phyloP scores from a whole-genome alignment of 2,113 vertebrate species.

The Ciconia maguari region DNA sequence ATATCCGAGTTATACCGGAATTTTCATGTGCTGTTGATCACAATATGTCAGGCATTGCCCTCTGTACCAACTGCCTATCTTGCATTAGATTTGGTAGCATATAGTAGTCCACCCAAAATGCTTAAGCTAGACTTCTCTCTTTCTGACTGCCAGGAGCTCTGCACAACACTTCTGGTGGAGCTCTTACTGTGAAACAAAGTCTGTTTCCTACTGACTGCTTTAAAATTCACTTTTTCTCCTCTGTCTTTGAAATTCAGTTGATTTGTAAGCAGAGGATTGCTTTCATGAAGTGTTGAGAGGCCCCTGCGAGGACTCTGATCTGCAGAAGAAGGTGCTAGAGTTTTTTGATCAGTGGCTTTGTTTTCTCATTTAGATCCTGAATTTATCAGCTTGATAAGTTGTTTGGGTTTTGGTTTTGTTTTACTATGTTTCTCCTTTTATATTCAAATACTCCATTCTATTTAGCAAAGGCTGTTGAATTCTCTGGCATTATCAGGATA shows the following conservation, averaged over 20 bases:
- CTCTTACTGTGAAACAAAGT: neutral
- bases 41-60: rapidly evolving
- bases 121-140: neutral
- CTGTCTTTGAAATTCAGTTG: neutral
- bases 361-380: neutral
- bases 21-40: neutral
- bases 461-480: neutral
- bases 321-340: neutral
- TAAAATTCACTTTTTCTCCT: conserved; percentile 11
- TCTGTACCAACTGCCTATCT: neutral
- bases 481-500: neutral
- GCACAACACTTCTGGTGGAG: neutral
- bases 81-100: neutral
- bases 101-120: neutral
- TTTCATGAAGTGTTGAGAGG: conserved; percentile 11
- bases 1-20: rapidly evolving
- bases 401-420: neutral
- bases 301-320: neutral
- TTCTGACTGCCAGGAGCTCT: neutral
- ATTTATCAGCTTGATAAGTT: neutral
- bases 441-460: neutral
- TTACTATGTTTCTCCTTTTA: neutral
- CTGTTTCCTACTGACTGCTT: neutral
- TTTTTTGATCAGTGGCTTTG: neutral
- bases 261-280: neutral